Base-by-base conservation (phyloP, 2,888 invertebrate genomes). In the Trissonchulus sp. region DNA sequence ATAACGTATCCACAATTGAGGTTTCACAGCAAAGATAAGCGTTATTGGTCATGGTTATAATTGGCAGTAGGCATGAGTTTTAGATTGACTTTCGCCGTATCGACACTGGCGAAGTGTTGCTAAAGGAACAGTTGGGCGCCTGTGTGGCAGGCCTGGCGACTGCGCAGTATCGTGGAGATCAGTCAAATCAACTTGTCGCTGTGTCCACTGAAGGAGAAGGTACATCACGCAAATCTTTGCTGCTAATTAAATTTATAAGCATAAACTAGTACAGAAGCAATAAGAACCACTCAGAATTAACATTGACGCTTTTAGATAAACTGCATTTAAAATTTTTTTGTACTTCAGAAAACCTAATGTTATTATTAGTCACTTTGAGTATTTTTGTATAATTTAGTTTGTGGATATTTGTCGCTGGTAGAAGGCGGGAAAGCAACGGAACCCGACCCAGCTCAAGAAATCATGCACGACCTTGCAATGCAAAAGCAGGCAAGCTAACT, bases 131-230 rank as follows among this genome's bases (percentile, higher is more conserved):
- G 77, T 88, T 92, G 81, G 84, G 84, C 35, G 86, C 89, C 76
- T 88, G 90, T 1, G 88, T 93, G 1, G 93, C 94, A 2, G 94
- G 93, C 1, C 89, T 94, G 83, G 89, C 92, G 37, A 88, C 90
- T 79, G 92, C 92, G 0, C 94, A 94, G 85, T 93, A 94, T 83
- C 88, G 92, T 74, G 89, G 91, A 76, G 89, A 90, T 78, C 93
- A 93, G 0, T 89, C 88, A 79, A 88, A 90, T 8, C 92, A 94
- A 84, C 86, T 94, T 31, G 90, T 94, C 72, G 91, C 92, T 81
- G 90, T 93, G 73, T 92, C 93, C 0, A 88, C 89, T 33, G 90
- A 89, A 80, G 94, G 94, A 8, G 94, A 94, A 90, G 91, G 93
- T 93, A 86, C 77, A 76, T n/a, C n/a, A n/a, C n/a, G n/a, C n/a